Percentiles rank a stretch among this genome's conserved stretches.
These are phyloP conservation scores for Listrodromus nycthemerus DNA, from an alignment of 2,888 invertebrate genomes.

Conservation along the genomic window DNA sequence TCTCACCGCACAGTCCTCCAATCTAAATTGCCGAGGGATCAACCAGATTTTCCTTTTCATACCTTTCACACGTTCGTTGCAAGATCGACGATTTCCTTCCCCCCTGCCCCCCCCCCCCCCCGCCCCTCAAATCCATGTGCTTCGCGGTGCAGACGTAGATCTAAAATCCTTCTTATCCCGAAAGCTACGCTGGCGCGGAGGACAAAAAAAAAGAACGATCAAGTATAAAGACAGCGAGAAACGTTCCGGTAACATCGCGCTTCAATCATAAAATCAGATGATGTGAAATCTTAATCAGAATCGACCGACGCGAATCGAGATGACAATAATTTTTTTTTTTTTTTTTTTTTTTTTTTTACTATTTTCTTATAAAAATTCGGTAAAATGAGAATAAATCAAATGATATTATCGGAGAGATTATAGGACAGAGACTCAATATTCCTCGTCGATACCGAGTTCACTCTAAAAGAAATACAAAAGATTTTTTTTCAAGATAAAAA, in stretches of 20 bases:
- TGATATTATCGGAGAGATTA: no score
- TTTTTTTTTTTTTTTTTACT: not conserved
- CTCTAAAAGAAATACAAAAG: no score
- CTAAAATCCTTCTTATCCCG: conserved; percentile 43
- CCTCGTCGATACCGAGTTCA: no score
- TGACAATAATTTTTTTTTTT: not conserved
- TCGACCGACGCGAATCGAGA: conserved; percentile 7
- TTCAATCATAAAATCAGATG: conserved; percentile 55
- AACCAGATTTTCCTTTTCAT: conserved; percentile 58
- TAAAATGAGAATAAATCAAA: not conserved
- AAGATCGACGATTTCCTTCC: conserved; percentile 51
- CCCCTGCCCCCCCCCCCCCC: not conserved
- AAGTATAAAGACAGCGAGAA: not conserved
- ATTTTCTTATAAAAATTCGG: not conserved
- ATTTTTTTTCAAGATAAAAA: no score
- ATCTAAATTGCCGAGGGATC: conserved; percentile 64
- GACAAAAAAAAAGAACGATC: conserved; percentile 14
- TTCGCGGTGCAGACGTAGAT: conserved; percentile 32
- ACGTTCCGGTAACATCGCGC: conserved; percentile 18
- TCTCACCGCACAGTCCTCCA: conserved; percentile 25
- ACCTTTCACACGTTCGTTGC: conserved; percentile 48
- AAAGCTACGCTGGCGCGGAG: conserved; percentile 16
- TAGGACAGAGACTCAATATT: no score
- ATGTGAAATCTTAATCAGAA: conserved; percentile 50
- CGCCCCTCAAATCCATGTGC: not conserved